A percentile compares a stretch with the other conserved stretches of the same genome.
These are phyloP conservation scores for Sinocyclocheilus grahami DNA, from an alignment of 2,113 vertebrate genomes.

Conservation along the genomic window DNA sequence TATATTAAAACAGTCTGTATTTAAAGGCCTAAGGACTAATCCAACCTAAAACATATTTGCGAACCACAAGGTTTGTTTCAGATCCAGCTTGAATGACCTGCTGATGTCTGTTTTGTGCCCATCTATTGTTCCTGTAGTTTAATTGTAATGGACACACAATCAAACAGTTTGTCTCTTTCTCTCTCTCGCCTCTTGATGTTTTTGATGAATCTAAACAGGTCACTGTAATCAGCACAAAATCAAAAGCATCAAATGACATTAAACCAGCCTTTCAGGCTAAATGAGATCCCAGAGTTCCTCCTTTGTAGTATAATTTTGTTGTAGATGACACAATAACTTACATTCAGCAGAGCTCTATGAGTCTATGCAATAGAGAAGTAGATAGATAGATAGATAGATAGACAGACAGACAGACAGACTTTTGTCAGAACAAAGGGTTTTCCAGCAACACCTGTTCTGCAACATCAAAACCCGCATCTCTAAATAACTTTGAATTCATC, in stretches of 20 bases:
- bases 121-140: slow-evolving; percentile 17
- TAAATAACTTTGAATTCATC: slow-evolving; percentile 57
- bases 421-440: slow-evolving; percentile 51
- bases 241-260: slow-evolving; percentile 31
- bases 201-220: slow-evolving; percentile 22
- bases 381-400: too few relatives aligned
- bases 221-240: slow-evolving; percentile 13
- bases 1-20: not conserved
- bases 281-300: slow-evolving; percentile 11
- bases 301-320: not conserved
- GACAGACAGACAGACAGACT: not conserved
- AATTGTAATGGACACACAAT: slow-evolving; percentile 18
- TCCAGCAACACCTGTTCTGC: slow-evolving; percentile 52
- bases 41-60: not conserved
- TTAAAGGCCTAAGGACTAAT: not conserved
- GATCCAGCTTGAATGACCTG: slow-evolving; percentile 2
- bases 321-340: not conserved
- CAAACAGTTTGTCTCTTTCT: not conserved
- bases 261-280: slow-evolving; percentile 3
- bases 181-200: slow-evolving; percentile 27
- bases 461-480: slow-evolving; percentile 53
- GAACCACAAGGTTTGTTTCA: slow-evolving; percentile 4
- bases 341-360: slow-evolving; percentile 10
- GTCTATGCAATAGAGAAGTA: not conserved
- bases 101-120: slow-evolving; percentile 15